Base-by-base conservation (phyloP, 2,113 vertebrate genomes). In the Delphinus delphis region DNA sequence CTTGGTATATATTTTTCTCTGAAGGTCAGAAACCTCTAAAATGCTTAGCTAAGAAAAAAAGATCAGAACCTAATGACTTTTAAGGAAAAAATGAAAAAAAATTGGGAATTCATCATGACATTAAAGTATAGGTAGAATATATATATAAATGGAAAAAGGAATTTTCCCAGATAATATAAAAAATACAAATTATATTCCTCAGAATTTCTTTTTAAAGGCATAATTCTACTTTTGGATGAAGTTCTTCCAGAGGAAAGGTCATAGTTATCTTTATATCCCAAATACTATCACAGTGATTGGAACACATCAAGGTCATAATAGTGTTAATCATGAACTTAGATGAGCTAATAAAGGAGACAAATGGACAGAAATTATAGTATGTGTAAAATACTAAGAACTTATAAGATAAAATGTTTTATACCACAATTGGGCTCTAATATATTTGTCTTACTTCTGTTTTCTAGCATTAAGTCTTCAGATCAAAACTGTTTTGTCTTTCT, bases 401-500 rank as follows among this genome's bases (percentile, higher is more conserved):
- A 68, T 14, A 90, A 93, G 17, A 15, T 20, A 94, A 95, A 94
- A 81, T 76, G 36, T 85, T 65, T 74, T 44, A 47, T 83, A 38
- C 15, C 23, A 76, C 1, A 47, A 88, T 17, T 60, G 13, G 13
- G 3, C 12, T 93, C 67, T 36, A 85, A 84, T 18, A 74, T 36
- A 5, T 83, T 71, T 71, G 41, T 85, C 65, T 62, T 76, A 58
- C 14, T 76, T 17, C 1, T 81, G 38, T 81, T 97, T 79, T 28
- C 41, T 9, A 92, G 13, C 9, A 79, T 15, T 90, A 73, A 38
- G 8, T 44, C 38, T 94, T 91, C 53, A 82, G 8, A 88, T 31
- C 55, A 87, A 76, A 1, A 96, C 26, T 86, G 8, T 60, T 88
- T 92, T 90, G 17, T 76, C 62, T 91, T 83, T 94, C 28, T 91